Conservation (phyloP, 2,113 vertebrate genomes). For the Callipepla squamata region DNA sequence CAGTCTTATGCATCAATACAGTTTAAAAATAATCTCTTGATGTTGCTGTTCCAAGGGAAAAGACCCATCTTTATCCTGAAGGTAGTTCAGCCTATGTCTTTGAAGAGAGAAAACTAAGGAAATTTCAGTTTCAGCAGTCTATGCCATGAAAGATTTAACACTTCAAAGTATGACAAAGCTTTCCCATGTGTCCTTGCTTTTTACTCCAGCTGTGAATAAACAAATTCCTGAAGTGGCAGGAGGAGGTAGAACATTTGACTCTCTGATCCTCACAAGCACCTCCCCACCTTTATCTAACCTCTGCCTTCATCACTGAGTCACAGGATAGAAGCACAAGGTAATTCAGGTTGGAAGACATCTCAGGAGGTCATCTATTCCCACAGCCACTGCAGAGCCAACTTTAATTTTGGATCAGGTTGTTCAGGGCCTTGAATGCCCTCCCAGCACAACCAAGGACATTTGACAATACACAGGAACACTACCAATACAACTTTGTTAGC, state of each 20-base stretch:
- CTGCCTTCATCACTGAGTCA: neutral
- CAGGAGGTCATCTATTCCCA: neutral
- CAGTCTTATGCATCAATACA: neutral
- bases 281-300: neutral
- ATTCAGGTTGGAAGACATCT: neutral
- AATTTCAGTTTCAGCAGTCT: neutral
- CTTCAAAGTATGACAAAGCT: neutral
- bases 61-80: neutral
- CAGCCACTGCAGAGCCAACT: neutral
- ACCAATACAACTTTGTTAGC: neutral
- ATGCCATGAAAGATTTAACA: neutral
- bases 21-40: neutral
- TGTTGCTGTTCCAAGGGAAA: neutral
- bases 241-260: neutral
- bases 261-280: neutral
- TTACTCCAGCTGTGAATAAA: neutral
- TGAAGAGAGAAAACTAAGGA: neutral
- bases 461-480: neutral
- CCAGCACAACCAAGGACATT: neutral
- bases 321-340: neutral
- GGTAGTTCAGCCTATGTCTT: neutral
- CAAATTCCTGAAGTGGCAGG: neutral
- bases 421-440: neutral
- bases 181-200: slow-evolving; percentile 1
- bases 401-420: neutral